Base-by-base conservation (phyloP, 23 tunicate species). In the Halocynthia roretzi region DNA sequence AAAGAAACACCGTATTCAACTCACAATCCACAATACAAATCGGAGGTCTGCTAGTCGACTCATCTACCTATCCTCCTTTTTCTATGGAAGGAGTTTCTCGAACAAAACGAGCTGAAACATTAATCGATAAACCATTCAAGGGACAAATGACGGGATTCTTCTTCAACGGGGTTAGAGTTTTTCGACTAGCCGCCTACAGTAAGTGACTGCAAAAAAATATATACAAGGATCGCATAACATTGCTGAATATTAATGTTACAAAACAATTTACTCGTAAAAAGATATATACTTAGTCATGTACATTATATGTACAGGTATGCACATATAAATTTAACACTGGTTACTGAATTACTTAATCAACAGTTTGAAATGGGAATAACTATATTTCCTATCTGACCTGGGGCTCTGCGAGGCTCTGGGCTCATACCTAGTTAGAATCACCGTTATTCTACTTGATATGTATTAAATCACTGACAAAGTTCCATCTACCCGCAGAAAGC, bases 11-110 rank as follows among this genome's bases (percentile, higher is more conserved):
- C 12, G 98, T 94, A 10, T 94, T 94, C 69, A 94, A 84, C 72
- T 88, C 99, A 7, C 94, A 94, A 73, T 87, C 95, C 54, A 70
- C 51, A 44, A 94, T 94, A 7, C 85, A 88, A 78, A 81, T 94
- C 58, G 99, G 99, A 53, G 99, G 99, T 20, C 21, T 80, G 6
- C 66, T 88, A 10, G 50, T 61, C 64, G 68, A 63, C 17, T 62
- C 61, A 21, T 72, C 82, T 52, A 8, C 48, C 15, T 56, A 50
- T 57, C 81, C 52, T 40, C 68, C 12, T n/a, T 31, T 52, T 48
- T 14, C 10, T 56, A 57, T 31, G 44, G 44, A 31, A 31, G 44
- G 70, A 15, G 31, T 20, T 15, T 65, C 70, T 10, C 22, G 70
- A 65, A 20, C 70, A 15, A 65, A 65, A 48, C n/a, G 70, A 65